Evolutionary conservation across 2,113 vertebrate genomes (phyloP), one percentile per base, ranked within the genome.

Genomic region (Lutjanus erythropterus): DNA sequence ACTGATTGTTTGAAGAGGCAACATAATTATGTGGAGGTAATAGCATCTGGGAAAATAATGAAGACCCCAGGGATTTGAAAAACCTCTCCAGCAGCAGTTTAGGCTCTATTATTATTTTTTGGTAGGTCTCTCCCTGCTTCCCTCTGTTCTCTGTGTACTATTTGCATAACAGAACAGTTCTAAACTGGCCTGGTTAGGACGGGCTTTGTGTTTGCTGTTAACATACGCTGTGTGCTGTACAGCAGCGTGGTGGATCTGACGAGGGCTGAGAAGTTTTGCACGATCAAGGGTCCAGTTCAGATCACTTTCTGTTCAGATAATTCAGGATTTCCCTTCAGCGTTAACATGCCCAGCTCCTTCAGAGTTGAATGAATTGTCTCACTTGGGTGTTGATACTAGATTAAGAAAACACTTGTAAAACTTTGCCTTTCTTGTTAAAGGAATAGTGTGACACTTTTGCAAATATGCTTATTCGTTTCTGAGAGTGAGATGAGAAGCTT

Each of bases 21-120:
- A 70, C 73, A 86, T 91, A 85, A 93, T 93, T 92, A 93, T 78
- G 76, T 77, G 87, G 82, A 87, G 83, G 86, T 93, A 92, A 93
- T 91, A 89, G 86, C 84, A 90, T 91, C 88, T 92, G 89, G 88
- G 84, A 93, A 91, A 94, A 90, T 92, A 94, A 94, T 91, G 85
- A 91, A 86, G 86, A 88, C 92, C 85, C 84, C 9, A 15, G 92
- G 83, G 92, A 84, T 71, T 88, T 60, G 47, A 77, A 84, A 90
- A 85, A 68, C 37, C 75, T 84, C 83, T 79, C 61, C 66, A 73
- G 87, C 90, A 91, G 91, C 86, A 91, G 83, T 89, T 91, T 91
- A 80, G 68, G 68, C 59, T 77, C 73, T 75, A 39, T 83, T 90
- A 83, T 88, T 89, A 88, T 84, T 90, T 84, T 90, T 88, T 76